Evolutionary conservation across 2,113 vertebrate genomes (phyloP).

Genomic region (Amphiprion ocellaris): DNA sequence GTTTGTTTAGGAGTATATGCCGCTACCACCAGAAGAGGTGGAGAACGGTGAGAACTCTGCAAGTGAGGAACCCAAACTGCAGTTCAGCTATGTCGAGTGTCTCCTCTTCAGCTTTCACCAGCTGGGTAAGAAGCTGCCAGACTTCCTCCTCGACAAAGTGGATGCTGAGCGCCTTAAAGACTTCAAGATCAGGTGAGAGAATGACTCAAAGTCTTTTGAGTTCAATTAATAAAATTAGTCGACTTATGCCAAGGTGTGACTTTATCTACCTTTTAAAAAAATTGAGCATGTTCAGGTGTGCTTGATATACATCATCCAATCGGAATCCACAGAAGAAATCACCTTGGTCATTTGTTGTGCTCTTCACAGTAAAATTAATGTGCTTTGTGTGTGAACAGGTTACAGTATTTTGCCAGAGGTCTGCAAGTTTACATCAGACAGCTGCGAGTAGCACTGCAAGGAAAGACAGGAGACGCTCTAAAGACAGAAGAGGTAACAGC

Average conservation of each 20-base stretch:
- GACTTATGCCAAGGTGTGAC: too few species aligned
- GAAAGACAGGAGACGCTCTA: conserved; percentile 96
- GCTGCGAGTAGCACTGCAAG: conserved; percentile 95
- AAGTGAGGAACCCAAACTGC: conserved; percentile 95
- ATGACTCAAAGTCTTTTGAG: too few species aligned
- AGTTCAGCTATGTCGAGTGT: conserved; percentile 99
- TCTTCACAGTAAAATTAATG: background rate
- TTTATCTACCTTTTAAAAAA: too few species aligned
- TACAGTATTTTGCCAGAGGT: conserved; percentile 98
- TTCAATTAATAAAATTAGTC: background rate
- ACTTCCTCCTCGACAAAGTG: conserved; percentile 96
- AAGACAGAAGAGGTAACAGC: conserved; percentile 96
- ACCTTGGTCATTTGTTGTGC: background rate
- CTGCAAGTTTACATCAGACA: conserved; percentile 98
- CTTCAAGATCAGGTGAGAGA: conserved; percentile 94
- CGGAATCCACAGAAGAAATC: too few species aligned
- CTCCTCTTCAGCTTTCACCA: conserved; percentile 97
- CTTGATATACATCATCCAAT: background rate
- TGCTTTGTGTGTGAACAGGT: conserved; percentile 77
- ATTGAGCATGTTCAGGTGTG: background rate
- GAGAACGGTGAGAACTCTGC: conserved; percentile 95
- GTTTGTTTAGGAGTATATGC: conserved; percentile 91
- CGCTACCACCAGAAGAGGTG: conserved; percentile 94
- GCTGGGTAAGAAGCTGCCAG: conserved; percentile 95
- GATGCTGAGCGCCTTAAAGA: conserved; percentile 96